A percentile compares a stretch with the other conserved stretches of the same genome.
Conservation (phyloP, 2,888 invertebrate genomes). For the Caenorhabditis wallacei region DNA sequence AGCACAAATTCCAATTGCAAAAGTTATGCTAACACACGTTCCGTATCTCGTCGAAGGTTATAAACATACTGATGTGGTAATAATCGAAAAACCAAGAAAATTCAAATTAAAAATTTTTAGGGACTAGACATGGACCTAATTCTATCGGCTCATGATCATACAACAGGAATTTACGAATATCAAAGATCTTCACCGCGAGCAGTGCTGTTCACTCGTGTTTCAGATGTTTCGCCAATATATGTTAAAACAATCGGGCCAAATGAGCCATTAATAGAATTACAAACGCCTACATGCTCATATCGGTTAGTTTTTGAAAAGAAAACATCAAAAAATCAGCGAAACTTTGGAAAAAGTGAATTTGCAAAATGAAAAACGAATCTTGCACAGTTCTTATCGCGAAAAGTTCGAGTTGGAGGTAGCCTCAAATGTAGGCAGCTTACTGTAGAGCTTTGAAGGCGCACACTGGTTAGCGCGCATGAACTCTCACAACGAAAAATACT, state of each 20-base stretch:
- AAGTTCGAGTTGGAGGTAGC: too few species aligned
- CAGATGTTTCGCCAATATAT: conserved; percentile 47
- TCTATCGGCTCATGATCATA: conserved; percentile 85
- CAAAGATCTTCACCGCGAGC: conserved; percentile 47
- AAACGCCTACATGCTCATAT: conserved; percentile 74
- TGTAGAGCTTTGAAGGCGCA: too few species aligned
- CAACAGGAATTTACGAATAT: conserved; percentile 66
- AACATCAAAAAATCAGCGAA: conserved; percentile 1
- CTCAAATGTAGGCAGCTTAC: too few species aligned
- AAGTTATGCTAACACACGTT: conserved; percentile 59
- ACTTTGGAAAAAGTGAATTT: neutral
- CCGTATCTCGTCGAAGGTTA: conserved; percentile 49
- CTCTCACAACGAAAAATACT: too few species aligned
- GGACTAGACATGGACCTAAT: conserved; percentile 80
- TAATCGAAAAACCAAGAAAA: neutral
- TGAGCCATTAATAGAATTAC: conserved; percentile 66
- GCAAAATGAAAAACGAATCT: too few species aligned
- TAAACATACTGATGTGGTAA: conserved; percentile 53
- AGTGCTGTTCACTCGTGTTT: conserved; percentile 36
- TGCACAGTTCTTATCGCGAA: too few species aligned
- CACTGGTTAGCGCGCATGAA: too few species aligned
- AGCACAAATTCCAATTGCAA: conserved; percentile 30
- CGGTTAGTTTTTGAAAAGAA: conserved; percentile 54
- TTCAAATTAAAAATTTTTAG: conserved; percentile 9
- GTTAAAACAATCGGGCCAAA: conserved; percentile 56